These are phyloP conservation scores for Stichopus horrens DNA, from an alignment of 53 echinoderm and acorn worm species.

Conservation along the genomic window DNA sequence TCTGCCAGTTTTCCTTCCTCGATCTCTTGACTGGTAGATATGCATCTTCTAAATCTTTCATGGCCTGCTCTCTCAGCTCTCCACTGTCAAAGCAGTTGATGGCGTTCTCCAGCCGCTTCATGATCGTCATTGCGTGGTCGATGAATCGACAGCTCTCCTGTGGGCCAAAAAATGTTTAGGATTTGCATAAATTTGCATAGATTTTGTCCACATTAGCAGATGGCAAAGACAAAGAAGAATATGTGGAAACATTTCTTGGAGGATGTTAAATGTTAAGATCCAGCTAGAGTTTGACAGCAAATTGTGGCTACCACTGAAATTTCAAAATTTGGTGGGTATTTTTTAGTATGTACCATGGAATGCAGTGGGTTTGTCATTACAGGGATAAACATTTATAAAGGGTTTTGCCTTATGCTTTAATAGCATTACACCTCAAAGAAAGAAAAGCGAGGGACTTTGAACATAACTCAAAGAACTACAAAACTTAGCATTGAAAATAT, in stretches of 20 bases:
- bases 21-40: conserved; percentile 77
- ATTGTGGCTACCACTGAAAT: neutral
- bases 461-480: too few species aligned
- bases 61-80: conserved; percentile 54
- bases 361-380: too few species aligned
- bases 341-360: too few species aligned
- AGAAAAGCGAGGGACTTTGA: too few species aligned
- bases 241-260: neutral
- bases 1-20: conserved; percentile 61
- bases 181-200: neutral
- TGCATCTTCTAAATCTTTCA: conserved; percentile 59
- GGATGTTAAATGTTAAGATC: neutral
- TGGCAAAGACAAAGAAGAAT: neutral
- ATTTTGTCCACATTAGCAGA: neutral
- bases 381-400: too few species aligned
- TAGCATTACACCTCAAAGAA: too few species aligned
- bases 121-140: conserved; percentile 85
- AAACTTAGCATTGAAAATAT: too few species aligned
- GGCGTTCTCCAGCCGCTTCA: conserved; percentile 68
- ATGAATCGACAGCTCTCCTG: conserved; percentile 99
- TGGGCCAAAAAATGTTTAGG: neutral
- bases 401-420: too few species aligned
- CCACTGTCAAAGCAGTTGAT: conserved; percentile 78
- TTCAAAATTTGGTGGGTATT: neutral
- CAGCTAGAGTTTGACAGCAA: neutral